Conservation (phyloP, 2,113 vertebrate species). For the Rhizomys pruinosus region DNA sequence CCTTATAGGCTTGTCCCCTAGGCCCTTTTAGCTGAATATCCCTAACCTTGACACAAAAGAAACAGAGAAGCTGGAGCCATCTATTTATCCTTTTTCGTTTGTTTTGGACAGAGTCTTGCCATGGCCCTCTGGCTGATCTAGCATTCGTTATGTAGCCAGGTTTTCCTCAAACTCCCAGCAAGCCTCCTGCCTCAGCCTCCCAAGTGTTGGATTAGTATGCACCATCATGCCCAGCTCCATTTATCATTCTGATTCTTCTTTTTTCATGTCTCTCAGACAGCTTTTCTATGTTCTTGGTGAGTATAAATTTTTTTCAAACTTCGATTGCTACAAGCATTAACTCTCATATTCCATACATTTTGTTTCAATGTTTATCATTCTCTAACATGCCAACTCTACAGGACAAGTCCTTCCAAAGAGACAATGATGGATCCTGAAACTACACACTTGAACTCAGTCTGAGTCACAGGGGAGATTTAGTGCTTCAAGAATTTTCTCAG, state of each 20-base stretch:
- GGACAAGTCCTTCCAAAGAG: slow-evolving; percentile 60
- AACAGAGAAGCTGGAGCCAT: background rate
- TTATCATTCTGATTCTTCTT: slow-evolving; percentile 49
- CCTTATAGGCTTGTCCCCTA: background rate
- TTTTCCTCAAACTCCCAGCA: background rate
- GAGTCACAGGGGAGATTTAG: slow-evolving; percentile 41
- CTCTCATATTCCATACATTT: slow-evolving; percentile 20
- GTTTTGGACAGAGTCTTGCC: background rate
- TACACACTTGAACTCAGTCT: slow-evolving; percentile 64
- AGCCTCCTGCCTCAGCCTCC: background rate
- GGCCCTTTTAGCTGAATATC: background rate
- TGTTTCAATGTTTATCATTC: slow-evolving; percentile 47
- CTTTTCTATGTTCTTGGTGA: slow-evolving; percentile 38
- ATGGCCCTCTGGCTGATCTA: background rate
- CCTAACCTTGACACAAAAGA: background rate
- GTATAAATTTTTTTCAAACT: background rate
- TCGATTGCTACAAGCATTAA: slow-evolving; percentile 34
- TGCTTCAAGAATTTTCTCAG: slow-evolving; percentile 51
- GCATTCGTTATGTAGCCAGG: background rate
- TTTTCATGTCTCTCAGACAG: slow-evolving; percentile 44
- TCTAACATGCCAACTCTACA: background rate
- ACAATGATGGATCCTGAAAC: slow-evolving; percentile 49
- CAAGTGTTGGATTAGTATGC: background rate
- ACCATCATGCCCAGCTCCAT: background rate
- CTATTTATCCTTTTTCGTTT: slow-evolving; percentile 26